These are phyloP conservation scores for Eucera pruinosa DNA, from an alignment of 2,888 invertebrate genomes.

Conservation along the genomic window DNA sequence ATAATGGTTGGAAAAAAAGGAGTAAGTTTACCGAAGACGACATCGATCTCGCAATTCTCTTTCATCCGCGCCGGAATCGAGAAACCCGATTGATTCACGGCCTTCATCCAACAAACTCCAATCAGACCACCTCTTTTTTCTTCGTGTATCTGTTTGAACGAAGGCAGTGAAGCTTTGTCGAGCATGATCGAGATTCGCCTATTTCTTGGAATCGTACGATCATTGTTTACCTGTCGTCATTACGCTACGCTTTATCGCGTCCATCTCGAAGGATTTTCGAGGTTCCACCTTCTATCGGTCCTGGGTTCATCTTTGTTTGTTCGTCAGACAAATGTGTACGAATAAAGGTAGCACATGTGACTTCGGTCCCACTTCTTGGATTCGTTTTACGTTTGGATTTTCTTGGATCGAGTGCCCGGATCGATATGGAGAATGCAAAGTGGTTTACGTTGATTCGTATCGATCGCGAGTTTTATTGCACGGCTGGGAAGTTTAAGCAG, in stretches of 20 bases:
- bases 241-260: constrained; percentile 64
- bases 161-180: constrained; percentile 18
- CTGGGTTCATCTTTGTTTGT: too few relatives aligned
- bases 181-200: constrained; percentile 7
- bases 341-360: too few relatives aligned
- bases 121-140: neutral
- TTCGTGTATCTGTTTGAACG: constrained; percentile 12
- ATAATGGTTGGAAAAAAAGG: constrained; percentile 54
- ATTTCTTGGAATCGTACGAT: constrained; percentile 6
- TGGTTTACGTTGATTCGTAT: constrained; percentile 1
- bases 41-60: constrained; percentile 56
- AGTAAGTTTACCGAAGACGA: constrained; percentile 66
- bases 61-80: constrained; percentile 29
- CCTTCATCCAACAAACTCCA: constrained; percentile 17
- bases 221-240: constrained; percentile 47
- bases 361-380: too few relatives aligned
- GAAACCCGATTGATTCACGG: constrained; percentile 49
- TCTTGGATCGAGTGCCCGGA: neutral
- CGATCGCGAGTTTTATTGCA: constrained; percentile 21
- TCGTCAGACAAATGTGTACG: too few relatives aligned
- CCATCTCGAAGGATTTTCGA: constrained; percentile 44
- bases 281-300: neutral
- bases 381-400: neutral
- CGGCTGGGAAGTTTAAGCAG: constrained; percentile 10
- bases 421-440: neutral